phyloP scores from a whole-genome alignment of 2,888 invertebrate species.

The Mimachlamys varia region DNA sequence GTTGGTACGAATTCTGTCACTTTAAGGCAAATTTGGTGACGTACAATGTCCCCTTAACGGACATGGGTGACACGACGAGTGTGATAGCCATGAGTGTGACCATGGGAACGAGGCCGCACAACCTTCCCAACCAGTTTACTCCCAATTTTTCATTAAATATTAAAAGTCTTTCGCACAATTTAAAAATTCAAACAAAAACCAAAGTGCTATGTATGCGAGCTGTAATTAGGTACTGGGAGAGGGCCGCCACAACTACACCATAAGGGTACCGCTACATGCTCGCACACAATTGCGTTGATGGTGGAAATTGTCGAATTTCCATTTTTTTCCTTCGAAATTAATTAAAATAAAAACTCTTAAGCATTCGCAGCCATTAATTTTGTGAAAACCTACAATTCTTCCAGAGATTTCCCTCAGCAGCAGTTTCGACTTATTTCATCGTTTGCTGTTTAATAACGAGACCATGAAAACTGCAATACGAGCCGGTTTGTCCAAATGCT shows the following conservation, averaged over 20 bases:
- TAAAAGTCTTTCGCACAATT: constrained; percentile 34
- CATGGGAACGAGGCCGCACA: constrained; percentile 18
- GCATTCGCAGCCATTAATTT: background rate
- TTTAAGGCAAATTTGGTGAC: background rate
- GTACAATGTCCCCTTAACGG: background rate
- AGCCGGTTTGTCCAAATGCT: background rate
- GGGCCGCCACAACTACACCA: background rate
- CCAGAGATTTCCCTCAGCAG: background rate
- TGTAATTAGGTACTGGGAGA: background rate
- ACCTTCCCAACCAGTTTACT: constrained; percentile 29
- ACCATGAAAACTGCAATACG: background rate
- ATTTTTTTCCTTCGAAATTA: background rate
- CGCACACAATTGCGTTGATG: background rate
- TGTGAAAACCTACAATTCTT: background rate
- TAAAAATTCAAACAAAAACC: constrained; percentile 33
- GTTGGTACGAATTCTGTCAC: constrained; percentile 5
- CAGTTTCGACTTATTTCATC: background rate
- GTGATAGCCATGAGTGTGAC: background rate
- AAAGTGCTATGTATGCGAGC: background rate
- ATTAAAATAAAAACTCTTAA: background rate
- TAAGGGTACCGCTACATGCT: constrained; percentile 31
- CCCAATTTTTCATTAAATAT: constrained; percentile 12
- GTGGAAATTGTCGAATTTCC: constrained; percentile 6
- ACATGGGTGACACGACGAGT: background rate
- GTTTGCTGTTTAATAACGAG: background rate